Base-by-base conservation (phyloP, 2,113 vertebrate genomes). In the Hystrix cristata region DNA sequence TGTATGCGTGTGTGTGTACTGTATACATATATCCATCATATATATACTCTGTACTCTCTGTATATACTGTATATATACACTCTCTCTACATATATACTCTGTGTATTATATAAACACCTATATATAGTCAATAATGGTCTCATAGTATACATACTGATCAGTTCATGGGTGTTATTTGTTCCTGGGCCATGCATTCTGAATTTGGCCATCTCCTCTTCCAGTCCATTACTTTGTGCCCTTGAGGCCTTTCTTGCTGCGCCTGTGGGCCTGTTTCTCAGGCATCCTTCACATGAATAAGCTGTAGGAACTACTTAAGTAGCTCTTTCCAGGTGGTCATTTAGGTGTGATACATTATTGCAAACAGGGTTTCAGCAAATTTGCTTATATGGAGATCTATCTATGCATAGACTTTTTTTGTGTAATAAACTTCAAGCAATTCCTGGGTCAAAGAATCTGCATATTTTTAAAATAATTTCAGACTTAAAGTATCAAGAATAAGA, bases 371-470 rank as follows among this genome's bases (percentile, higher is more conserved):
- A 65, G 12, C 43, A 72, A 86, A 31, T 64, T 62, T 81, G 78
- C 65, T 74, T 69, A 59, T 18, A 69, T 13, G 34, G 57, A 38
- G 80, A 16, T 60, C 9, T 93, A 67, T 90, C 29, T 14, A 64
- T 51, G 2, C 25, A 57, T 31, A 12, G 21, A 55, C 78, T 62
- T 79, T 65, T 65, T 90, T 64, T 90, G 1, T 69, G 55, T 27
- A 69, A 46, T 69, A 90, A 82, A 87, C 19, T 72, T 55, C 13
- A 80, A 94, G 72, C 86, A 64, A 92, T 74, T 79, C 14, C 79
- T 95, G n/a, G 46, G 8, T n/a, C 25, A 72, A 82, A 62, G 48
- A 83, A 72, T 79, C 69, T 86, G 12, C 14, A 91, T 25, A n/a
- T 76, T 76, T 82, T 25, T 27, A 65, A 53, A 64, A 93, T 69